phyloP scores from a whole-genome alignment of 2,888 invertebrate species.

The Ichneumon xanthorius region DNA sequence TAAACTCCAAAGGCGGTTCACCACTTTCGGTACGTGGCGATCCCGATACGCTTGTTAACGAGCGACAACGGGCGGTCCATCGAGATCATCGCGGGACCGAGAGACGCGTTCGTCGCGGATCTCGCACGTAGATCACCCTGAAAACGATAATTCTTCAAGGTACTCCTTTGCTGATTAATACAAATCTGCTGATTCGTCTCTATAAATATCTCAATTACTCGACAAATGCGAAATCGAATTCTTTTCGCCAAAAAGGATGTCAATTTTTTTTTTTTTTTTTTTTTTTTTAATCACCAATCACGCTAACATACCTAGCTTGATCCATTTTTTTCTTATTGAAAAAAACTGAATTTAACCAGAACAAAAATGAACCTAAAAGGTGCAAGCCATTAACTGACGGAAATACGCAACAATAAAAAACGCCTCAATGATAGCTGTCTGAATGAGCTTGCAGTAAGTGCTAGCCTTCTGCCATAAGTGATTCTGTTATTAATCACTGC shows the following conservation, averaged over 20 bases:
- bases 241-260: not conserved
- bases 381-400: not conserved
- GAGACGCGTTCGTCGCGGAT: slow-evolving; percentile 14
- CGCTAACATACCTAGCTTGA: not conserved
- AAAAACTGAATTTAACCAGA: not conserved
- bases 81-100: slow-evolving; percentile 49
- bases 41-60: slow-evolving; percentile 57
- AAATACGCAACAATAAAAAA: not conserved
- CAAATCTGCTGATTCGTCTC: not conserved
- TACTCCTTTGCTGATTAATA: slow-evolving; percentile 7
- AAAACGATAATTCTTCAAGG: slow-evolving; percentile 53
- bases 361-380: not conserved
- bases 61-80: slow-evolving; percentile 58
- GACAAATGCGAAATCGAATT: not conserved
- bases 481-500: slow-evolving; percentile 16
- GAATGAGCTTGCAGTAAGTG: not conserved
- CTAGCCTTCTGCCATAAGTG: slow-evolving; percentile 15
- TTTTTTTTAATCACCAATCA: not conserved
- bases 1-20: slow-evolving; percentile 38
- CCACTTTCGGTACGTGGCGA: slow-evolving; percentile 50
- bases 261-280: not conserved
- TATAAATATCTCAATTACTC: slow-evolving; percentile 20
- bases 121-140: slow-evolving; percentile 49
- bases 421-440: not conserved
- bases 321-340: not conserved